Conservation (phyloP, 2,113 vertebrate species). For the Heterotis niloticus region DNA sequence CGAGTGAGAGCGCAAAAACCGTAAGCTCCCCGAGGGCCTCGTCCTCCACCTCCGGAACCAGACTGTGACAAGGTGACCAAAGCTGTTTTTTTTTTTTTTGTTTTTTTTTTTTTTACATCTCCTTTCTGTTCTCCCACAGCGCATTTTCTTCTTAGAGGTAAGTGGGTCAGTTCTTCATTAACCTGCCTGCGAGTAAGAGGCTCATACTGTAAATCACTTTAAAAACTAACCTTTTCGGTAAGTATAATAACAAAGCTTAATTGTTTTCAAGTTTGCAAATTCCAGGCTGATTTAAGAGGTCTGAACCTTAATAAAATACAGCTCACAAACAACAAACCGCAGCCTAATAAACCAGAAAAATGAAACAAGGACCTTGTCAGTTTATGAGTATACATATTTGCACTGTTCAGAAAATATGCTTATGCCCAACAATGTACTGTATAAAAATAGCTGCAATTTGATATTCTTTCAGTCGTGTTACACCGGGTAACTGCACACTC, state of each 20-base stretch:
- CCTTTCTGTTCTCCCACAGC: not conserved
- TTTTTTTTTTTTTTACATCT: not conserved
- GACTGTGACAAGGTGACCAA: not conserved
- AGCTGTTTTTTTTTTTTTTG: not conserved
- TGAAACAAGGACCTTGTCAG: conserved; percentile 44
- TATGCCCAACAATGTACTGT: conserved; percentile 27
- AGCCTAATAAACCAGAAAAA: conserved; percentile 45
- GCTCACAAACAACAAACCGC: conserved; percentile 22
- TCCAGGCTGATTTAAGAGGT: conserved; percentile 20
- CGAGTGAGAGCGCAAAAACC: not conserved
- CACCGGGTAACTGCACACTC: conserved; percentile 6
- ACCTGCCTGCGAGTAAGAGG: not conserved
- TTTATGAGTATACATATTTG: conserved; percentile 29
- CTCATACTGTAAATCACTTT: not conserved
- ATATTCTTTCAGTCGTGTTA: conserved; percentile 1
- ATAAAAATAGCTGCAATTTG: conserved; percentile 23
- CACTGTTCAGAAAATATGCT: conserved; percentile 52
- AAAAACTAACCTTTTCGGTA: conserved; percentile 8
- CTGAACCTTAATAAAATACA: conserved; percentile 25
- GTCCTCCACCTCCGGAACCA: too few relatives aligned
- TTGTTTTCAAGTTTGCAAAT: conserved; percentile 19
- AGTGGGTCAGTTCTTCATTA: conserved; percentile 11
- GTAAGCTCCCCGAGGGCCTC: not conserved
- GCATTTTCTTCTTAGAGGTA: conserved; percentile 13
- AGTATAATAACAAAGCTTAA: conserved; percentile 24